Evolutionary conservation across 2,113 vertebrate genomes (phyloP).

Genomic region (Sebastes schlegelii): DNA sequence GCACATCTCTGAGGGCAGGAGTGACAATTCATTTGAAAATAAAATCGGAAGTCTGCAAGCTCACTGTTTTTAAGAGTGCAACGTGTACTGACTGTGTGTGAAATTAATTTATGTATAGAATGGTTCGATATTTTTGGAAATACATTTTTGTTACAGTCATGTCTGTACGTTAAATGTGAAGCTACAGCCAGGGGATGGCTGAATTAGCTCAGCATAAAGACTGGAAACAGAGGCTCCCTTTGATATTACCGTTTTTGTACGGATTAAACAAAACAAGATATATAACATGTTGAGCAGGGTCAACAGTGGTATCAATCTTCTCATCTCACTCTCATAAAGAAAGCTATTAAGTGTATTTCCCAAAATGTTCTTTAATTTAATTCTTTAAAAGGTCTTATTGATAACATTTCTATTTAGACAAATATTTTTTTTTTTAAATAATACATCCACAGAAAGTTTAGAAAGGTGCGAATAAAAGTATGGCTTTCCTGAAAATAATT

Average conservation of each 20-base stretch:
- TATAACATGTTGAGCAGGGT: not conserved
- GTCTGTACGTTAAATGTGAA: not conserved
- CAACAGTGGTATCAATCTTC: not conserved
- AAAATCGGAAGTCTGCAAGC: constrained; percentile 20
- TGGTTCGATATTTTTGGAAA: not conserved
- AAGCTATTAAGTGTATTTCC: not conserved
- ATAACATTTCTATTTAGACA: no score
- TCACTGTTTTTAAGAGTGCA: constrained; percentile 8
- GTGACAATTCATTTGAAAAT: constrained; percentile 27
- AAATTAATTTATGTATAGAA: not conserved
- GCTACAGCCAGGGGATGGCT: not conserved
- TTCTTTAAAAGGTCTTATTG: no score
- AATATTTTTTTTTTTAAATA: no score
- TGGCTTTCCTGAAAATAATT: no score
- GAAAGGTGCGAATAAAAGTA: no score
- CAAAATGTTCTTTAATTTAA: no score
- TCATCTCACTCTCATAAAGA: not conserved
- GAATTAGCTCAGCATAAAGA: not conserved
- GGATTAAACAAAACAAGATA: not conserved
- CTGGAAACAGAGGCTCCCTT: not conserved
- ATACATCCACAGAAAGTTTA: no score
- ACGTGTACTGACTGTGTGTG: not conserved
- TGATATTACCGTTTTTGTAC: not conserved
- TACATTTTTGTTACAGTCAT: not conserved
- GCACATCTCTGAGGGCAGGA: constrained; percentile 40